Conservation (phyloP, 2,113 vertebrate species). For the Scalopus aquaticus region DNA sequence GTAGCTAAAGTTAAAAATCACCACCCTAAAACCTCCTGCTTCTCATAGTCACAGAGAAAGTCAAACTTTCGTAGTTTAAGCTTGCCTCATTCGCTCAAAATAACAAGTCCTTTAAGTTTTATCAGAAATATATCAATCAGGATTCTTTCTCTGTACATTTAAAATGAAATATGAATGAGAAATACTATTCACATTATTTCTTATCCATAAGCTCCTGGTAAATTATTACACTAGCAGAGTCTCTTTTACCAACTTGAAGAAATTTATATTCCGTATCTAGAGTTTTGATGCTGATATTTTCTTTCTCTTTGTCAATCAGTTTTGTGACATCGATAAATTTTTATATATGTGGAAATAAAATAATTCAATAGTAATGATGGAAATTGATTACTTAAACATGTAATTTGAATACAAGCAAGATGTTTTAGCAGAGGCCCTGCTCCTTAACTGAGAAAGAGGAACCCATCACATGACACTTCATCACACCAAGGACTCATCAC, state of each 20-base stretch:
- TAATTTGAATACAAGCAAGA: slow-evolving; percentile 55
- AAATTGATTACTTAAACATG: slow-evolving; percentile 64
- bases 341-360: slow-evolving; percentile 44
- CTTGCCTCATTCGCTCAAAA: neutral
- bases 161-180: neutral
- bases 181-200: neutral
- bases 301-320: slow-evolving; percentile 65
- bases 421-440: slow-evolving; percentile 37
- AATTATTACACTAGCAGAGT: neutral
- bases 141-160: neutral
- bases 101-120: neutral
- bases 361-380: slow-evolving; percentile 47
- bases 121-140: neutral
- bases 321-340: slow-evolving; percentile 54
- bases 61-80: neutral
- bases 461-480: neutral
- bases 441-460: slow-evolving; percentile 47
- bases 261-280: neutral
- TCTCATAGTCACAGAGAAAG: neutral
- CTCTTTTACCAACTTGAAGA: neutral
- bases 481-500: neutral
- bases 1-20: neutral
- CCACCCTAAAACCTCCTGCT: neutral
- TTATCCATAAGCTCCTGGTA: neutral
- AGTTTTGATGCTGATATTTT: slow-evolving; percentile 60